Evolutionary conservation across 2,888 invertebrate species (phyloP), one percentile per base, ranked within the genome.

Genomic region (Drosophila emarginata): DNA sequence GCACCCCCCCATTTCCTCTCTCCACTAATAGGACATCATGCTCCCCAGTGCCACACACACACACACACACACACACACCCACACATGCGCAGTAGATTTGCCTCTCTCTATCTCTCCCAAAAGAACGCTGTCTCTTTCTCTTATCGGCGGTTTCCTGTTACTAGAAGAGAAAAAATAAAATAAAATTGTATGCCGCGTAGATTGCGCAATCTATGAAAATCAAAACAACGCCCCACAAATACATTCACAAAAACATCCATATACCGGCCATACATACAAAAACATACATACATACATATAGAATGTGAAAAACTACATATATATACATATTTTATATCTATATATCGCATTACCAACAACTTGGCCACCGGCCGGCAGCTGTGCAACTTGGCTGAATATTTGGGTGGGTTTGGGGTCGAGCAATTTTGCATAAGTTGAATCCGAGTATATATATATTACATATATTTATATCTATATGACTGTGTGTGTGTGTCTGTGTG

Each of bases 191-290:
- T 67, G 71, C 63, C 54, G 62, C 68, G 66, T 79, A 65, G 76
- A 88, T 84, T 84, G 83, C 83, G 83, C 83, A 84, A 84, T 84
- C 87, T 88, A 85, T 74, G 76, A 62, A 88, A 82, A 84, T 87
- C 83, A 84, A 84, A 84, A 84, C 83, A 84, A 88, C 83, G 83
- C 83, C 83, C 83, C 83, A 86, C 77, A 76, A 83, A 88, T 75
- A 88, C 83, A 70, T 7, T 39, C 9, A 51, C 57, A 52, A 23
- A 40, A 39, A 53, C 57, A 64, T 9, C 11, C 52, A 28, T 7
- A 59, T 52, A 65, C 26, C 32, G 32, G 32, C 9, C n/a, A 36
- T 52, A 53, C 11, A 45, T 14, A 39, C 45, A 59, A 23, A 61
- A 50, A 53, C 11, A 45, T 14, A 39, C 45, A 59, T 26, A 61